Percentiles rank a stretch among this genome's conserved stretches.
Conservation (phyloP, 2,888 invertebrate genomes). For the Gerris lacustris region DNA sequence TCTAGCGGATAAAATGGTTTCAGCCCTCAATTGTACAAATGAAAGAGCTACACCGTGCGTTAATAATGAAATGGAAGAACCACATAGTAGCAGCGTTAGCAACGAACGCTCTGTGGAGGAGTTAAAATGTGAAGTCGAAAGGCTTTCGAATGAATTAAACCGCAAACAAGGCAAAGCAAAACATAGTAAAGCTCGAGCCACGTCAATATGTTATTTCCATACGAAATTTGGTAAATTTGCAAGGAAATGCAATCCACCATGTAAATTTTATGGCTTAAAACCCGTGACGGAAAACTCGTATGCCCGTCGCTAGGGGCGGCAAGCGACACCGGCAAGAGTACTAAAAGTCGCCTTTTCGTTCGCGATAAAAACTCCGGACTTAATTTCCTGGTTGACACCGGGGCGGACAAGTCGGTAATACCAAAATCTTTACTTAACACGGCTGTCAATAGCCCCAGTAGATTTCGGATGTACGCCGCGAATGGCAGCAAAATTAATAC, state of each 20-base stretch:
- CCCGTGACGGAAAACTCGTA: not conserved
- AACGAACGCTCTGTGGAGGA: no score
- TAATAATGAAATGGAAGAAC: no score
- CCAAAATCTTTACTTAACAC: not conserved
- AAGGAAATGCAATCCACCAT: not conserved
- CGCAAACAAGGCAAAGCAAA: not conserved
- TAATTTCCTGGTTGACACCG: not conserved
- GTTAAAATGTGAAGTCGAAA: not conserved
- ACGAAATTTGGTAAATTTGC: not conserved
- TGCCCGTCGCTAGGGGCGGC: constrained; percentile 1
- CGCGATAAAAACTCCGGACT: not conserved
- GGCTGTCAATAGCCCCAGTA: not conserved
- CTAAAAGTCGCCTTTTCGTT: not conserved
- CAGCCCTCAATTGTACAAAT: no score
- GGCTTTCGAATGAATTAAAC: not conserved
- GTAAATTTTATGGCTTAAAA: not conserved
- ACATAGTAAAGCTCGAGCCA: not conserved
- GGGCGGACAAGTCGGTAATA: no score
- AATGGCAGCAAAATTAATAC: not conserved
- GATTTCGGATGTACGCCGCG: not conserved
- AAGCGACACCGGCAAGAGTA: not conserved
- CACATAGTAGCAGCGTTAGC: no score
- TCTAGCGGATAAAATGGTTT: no score
- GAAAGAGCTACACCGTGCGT: no score
- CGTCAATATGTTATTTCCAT: not conserved